Conservation (phyloP, 1,140 invertebrate genomes). For the Bombus huntii region DNA sequence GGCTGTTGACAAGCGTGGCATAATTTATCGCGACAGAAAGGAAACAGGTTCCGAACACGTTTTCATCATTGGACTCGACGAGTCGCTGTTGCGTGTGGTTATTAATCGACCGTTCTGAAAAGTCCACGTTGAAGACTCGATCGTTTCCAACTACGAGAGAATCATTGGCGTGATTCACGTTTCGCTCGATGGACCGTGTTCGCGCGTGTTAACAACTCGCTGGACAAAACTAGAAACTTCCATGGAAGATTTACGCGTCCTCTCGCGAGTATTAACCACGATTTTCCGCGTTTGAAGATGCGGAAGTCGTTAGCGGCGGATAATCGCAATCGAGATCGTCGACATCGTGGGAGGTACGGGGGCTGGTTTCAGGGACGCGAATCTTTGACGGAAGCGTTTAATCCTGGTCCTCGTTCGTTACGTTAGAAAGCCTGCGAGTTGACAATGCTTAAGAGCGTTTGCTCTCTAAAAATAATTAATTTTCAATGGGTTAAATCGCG, state of each 20-base stretch:
- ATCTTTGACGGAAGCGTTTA: background rate
- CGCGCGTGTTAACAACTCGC: background rate
- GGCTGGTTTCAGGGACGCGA: background rate
- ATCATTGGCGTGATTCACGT: background rate
- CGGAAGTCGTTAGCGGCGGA: slow-evolving; percentile 24
- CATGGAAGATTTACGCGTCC: background rate
- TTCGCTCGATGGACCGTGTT: background rate
- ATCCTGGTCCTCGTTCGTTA: background rate
- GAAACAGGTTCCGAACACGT: slow-evolving; percentile 33
- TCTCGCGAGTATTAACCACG: background rate
- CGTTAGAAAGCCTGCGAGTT: background rate
- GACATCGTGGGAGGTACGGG: background rate
- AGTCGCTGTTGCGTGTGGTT: background rate
- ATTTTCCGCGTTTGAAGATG: background rate
- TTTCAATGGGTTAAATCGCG: too few relatives aligned
- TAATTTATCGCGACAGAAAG: slow-evolving; percentile 12
- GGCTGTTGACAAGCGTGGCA: slow-evolving; percentile 1
- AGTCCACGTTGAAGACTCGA: background rate
- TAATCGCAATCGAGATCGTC: background rate
- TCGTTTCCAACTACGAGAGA: background rate
- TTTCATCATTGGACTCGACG: background rate
- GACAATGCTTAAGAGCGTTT: background rate
- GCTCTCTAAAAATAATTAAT: background rate
- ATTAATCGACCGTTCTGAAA: background rate
- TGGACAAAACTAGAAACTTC: background rate